Evolutionary conservation across 2,888 invertebrate genomes (phyloP).

Genomic region (Cancer borealis): DNA sequence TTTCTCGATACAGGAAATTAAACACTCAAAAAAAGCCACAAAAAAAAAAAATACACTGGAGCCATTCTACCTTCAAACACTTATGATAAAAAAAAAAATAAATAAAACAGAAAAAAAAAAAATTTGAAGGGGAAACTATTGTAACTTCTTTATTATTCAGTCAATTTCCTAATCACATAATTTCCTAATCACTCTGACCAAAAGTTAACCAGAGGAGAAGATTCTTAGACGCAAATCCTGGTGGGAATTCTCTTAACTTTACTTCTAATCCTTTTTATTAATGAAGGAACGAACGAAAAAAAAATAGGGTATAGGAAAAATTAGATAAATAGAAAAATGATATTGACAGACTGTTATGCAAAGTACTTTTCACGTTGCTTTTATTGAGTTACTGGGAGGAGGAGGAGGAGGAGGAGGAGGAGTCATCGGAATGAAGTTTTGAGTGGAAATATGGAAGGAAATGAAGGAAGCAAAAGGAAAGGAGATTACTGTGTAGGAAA

Average conservation of each 20-base stretch:
- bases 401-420: not conserved
- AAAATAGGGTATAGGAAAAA: not conserved
- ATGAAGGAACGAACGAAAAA: not conserved
- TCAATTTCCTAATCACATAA: too few species aligned
- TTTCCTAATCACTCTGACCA: too few species aligned
- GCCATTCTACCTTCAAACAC: too few species aligned
- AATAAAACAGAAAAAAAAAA: too few species aligned
- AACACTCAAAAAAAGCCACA: too few species aligned
- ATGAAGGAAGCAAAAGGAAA: slow-evolving; percentile 34
- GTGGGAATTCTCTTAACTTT: not conserved
- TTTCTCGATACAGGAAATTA: too few species aligned
- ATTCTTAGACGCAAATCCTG: too few species aligned
- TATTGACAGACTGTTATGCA: not conserved
- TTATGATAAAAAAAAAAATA: too few species aligned
- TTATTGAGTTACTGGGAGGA: not conserved
- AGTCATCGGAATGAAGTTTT: not conserved
- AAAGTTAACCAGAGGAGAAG: too few species aligned
- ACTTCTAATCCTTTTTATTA: not conserved
- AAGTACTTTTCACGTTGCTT: not conserved
- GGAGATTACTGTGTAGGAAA: slow-evolving; percentile 7
- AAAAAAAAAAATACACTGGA: too few species aligned
- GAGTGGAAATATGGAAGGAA: slow-evolving; percentile 23
- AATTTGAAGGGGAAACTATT: too few species aligned
- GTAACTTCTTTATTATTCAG: too few species aligned
- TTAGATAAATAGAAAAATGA: not conserved